These are phyloP conservation scores for Gallinago undulata DNA, from an alignment of 2,113 vertebrate genomes.

Conservation along the genomic window DNA sequence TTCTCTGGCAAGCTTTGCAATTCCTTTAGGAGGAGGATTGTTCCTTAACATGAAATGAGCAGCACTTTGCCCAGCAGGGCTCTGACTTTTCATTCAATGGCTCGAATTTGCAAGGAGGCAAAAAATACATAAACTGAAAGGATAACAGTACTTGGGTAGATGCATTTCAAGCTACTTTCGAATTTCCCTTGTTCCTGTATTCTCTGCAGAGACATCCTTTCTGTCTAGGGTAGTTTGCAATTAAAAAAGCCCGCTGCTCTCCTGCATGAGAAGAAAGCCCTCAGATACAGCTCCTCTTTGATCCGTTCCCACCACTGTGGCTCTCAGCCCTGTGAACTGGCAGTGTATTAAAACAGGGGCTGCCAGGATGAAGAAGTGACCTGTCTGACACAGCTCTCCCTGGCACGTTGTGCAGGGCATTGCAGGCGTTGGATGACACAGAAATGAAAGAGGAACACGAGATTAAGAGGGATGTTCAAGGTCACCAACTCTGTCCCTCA, in stretches of 20 bases:
- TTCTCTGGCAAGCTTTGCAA: not conserved
- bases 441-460: not conserved
- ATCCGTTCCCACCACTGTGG: rapidly evolving
- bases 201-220: not conserved
- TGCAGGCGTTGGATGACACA: not conserved
- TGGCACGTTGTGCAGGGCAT: not conserved
- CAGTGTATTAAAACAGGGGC: not conserved
- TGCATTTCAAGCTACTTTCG: not conserved
- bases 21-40: not conserved
- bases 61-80: not conserved
- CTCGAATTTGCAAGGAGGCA: not conserved
- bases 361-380: not conserved
- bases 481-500: not conserved
- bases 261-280: not conserved
- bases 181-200: not conserved
- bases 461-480: slow-evolving; percentile 33
- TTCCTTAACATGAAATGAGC: not conserved
- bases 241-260: not conserved
- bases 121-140: slow-evolving; percentile 9
- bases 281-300: not conserved
- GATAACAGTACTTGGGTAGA: not conserved
- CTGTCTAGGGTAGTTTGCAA: not conserved
- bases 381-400: slow-evolving; percentile 5
- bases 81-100: not conserved
- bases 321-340: not conserved